phyloP scores from a whole-genome alignment of 2,797 vertebrate genomes.

The Hylomyscus alleni region DNA sequence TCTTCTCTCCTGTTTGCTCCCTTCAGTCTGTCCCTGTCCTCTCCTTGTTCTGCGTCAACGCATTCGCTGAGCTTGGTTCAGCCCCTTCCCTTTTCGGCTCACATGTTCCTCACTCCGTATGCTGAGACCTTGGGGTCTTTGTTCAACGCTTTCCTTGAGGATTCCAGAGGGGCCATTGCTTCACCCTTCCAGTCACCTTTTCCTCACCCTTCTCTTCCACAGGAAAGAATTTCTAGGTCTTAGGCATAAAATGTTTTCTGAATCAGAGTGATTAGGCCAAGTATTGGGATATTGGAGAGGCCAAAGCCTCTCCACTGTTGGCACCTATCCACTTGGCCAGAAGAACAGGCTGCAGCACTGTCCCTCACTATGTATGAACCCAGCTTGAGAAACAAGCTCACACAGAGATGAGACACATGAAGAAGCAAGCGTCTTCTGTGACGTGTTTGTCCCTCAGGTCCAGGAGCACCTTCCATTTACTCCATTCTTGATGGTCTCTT shows the following conservation, averaged over 20 bases:
- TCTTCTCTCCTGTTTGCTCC: not conserved
- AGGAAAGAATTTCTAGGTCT: conserved; percentile 9
- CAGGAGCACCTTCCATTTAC: not conserved
- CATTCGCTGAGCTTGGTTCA: not conserved
- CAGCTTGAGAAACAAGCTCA: not conserved
- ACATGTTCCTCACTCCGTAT: not conserved
- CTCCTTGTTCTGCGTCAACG: not conserved
- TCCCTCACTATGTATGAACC: not conserved
- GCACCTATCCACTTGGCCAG: not conserved
- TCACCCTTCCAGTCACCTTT: not conserved
- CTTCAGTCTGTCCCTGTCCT: not conserved
- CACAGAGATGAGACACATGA: not conserved
- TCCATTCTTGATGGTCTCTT: not conserved
- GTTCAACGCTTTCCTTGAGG: not conserved
- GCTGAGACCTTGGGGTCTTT: not conserved
- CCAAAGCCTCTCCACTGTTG: not conserved
- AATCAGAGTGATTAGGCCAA: not conserved
- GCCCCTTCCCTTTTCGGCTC: not conserved
- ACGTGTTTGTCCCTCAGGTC: not conserved
- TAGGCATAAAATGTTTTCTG: not conserved
- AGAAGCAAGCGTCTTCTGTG: not conserved
- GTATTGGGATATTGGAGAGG: not conserved
- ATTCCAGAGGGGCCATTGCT: not conserved
- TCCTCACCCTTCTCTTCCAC: not conserved
- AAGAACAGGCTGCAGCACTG: not conserved